Percentiles rank a stretch among this genome's conserved stretches.
Evolutionary conservation across 53 echinoderm and acorn worm species (phyloP).

Genomic region (Holothuria leucospilota): DNA sequence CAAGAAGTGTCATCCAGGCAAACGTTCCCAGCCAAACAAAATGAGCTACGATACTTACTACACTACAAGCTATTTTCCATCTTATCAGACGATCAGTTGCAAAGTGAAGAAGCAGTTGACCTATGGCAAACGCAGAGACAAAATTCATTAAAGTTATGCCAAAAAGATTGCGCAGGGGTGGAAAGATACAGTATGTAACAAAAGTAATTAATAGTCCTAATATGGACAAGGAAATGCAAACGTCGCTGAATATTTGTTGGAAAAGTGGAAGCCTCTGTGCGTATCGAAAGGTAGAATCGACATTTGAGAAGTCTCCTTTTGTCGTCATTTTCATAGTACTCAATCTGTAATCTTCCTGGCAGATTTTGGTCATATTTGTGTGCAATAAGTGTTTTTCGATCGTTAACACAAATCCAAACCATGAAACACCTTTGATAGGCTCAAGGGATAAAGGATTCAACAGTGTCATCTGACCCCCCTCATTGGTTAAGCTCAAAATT

Average conservation of each 20-base stretch:
- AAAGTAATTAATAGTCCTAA: slow-evolving; percentile 40
- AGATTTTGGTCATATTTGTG: background rate
- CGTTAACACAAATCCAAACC: background rate
- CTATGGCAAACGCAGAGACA: slow-evolving; percentile 22
- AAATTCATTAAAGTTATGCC: slow-evolving; percentile 57
- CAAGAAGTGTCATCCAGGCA: slow-evolving; percentile 55
- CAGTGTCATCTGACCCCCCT: no score
- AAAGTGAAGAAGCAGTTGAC: slow-evolving; percentile 42
- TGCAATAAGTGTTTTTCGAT: background rate
- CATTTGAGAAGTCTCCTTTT: no score
- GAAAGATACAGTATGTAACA: slow-evolving; percentile 36
- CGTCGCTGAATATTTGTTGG: slow-evolving; percentile 19
- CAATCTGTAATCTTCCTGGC: background rate
- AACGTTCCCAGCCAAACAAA: slow-evolving; percentile 52
- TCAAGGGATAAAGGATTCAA: no score
- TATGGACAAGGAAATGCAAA: slow-evolving; percentile 41
- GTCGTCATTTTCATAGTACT: background rate
- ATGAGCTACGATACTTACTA: slow-evolving; percentile 20
- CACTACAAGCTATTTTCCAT: slow-evolving; percentile 44
- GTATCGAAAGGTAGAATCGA: no score
- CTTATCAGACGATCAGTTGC: slow-evolving; percentile 16
- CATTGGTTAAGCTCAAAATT: no score
- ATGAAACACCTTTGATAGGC: no score
- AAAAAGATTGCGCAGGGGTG: slow-evolving; percentile 45
- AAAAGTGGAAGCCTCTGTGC: background rate